A percentile compares a stretch with the other conserved stretches of the same genome.
These are phyloP conservation scores for Phoxinus dragarum DNA, from an alignment of 2,797 vertebrate species.

Conservation along the genomic window DNA sequence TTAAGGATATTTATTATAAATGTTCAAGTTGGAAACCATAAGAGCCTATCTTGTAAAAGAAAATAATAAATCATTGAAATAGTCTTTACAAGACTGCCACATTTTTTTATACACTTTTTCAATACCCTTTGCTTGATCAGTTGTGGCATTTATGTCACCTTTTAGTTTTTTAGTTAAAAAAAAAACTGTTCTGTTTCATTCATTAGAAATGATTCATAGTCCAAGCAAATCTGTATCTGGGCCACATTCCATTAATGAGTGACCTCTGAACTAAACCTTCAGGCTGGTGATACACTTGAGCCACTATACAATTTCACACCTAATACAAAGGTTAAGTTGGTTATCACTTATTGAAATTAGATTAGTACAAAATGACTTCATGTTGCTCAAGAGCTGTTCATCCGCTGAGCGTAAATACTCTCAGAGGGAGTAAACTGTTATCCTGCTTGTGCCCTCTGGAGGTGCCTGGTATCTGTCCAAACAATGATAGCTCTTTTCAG, in stretches of 20 bases:
- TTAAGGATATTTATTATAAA: background rate
- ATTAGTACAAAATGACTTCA: constrained; percentile 26
- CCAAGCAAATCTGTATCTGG: background rate
- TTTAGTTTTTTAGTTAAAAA: background rate
- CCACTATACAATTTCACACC: constrained; percentile 16
- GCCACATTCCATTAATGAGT: background rate
- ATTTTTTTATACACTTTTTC: background rate
- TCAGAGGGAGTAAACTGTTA: background rate
- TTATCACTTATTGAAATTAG: constrained; percentile 34
- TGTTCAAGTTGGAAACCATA: background rate
- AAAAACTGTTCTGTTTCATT: background rate
- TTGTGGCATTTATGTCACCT: background rate
- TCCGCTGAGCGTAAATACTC: constrained; percentile 17
- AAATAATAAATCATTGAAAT: background rate
- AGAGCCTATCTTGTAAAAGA: background rate
- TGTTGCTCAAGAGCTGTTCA: constrained; percentile 25
- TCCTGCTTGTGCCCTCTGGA: constrained; percentile 61
- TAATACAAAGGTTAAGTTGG: constrained; percentile 43
- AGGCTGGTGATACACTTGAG: constrained; percentile 51
- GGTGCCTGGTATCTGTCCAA: constrained; percentile 75
- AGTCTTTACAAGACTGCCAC: background rate
- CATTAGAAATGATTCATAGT: background rate
- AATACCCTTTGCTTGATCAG: background rate
- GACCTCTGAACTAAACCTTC: constrained; percentile 31
- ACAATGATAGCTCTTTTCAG: constrained; percentile 76